Evolutionary conservation across 2,113 vertebrate species (phyloP), one percentile per base, ranked within the genome.

Genomic region (Menura novaehollandiae): DNA sequence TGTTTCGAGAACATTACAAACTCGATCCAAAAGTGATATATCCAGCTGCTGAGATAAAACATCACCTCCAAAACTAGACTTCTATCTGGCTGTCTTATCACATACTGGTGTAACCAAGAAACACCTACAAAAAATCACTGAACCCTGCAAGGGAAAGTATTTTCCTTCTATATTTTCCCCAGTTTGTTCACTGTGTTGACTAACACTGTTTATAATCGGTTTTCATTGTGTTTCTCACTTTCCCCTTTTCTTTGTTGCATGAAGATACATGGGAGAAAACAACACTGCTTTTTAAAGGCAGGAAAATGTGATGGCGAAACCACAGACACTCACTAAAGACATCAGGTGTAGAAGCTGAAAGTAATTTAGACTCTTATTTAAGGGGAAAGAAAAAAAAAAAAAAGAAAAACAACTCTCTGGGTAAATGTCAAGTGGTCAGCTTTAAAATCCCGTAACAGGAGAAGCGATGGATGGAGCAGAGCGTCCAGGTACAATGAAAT

Each of bases 251-350:
- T 80, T 47, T 72, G 28, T 18, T 27, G 30, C 9, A 32, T 9
- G 52, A 85, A 86, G 68, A 39, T 10, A 26, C 49, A 32, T 9
- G 56, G 41, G 84, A 89, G 55, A 93, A 90, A 92, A 89, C 63
- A 83, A 32, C 30, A 22, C 76, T 20, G 44, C 16, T 53, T 51
- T 71, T 41, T 27, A 78, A 93, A 90, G 79, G 73, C 60, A 93
- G 93, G 91, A 68, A 96, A 96, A 94, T 35, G 68, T n/a, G 79
- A 94, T 68, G 78, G 17, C 18, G 44, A 94, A 95, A 96, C 79
- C 88, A 51, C 85, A 81, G 67, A 39, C 74, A 35, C 56, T 46
- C 8, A 3, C 28, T n/a, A 55, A 85, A 84, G 8, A 13, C 41
- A 71, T 20, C 35, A 80, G 60, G 80, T 78, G 79, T 44, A 72